Base-by-base conservation (phyloP, 2,113 vertebrate genomes). In the Noturus placidus region DNA sequence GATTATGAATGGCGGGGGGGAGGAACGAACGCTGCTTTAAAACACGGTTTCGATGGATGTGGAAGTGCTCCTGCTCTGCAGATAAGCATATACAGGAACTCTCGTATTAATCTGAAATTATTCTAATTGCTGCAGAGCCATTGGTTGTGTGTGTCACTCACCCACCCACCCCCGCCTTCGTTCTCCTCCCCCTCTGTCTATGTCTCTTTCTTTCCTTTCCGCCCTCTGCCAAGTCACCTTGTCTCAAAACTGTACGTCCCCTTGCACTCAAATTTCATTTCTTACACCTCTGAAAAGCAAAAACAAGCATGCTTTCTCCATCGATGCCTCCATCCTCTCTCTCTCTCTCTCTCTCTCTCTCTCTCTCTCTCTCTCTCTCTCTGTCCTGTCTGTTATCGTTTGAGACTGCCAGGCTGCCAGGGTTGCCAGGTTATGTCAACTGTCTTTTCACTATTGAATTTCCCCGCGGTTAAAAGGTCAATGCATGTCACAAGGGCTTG, bases 71-170 rank as follows among this genome's bases (percentile, higher is more conserved):
- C 74, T 86, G 52, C 72, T 81, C 78, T 67, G 72, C 83, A 88
- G 88, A 91, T 88, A 90, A 88, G 89, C 87, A 65, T 35, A 80
- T 86, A 79, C 52, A 65, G 50, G 86, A 89, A 90, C 87, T 76
- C 85, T 91, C 87, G 83, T 88, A 91, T 91, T 91, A 83, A 91
- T 90, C 72, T 88, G 82, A 90, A 91, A 89, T 91, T 89, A 91
- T 89, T 88, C 50, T 91, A 91, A 92, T 90, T 91, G 91, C 80
- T 7, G 84, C 87, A 63, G 87, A 90, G 79, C 67, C 80, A 87
- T 54, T 80, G 86, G 80, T 86, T 78, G 88, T 85, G 81, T 89
- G 76, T 78, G 61, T 46, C 79, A 10, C 61, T 54, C 78, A 78
- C 27, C 80, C 78, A 78, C 27, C 80, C 69, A 20, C 70, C 56